Evolutionary conservation across 37 sponge, comb jelly and placozoan genomes (phyloP).

Genomic region (Beroe ovata): DNA sequence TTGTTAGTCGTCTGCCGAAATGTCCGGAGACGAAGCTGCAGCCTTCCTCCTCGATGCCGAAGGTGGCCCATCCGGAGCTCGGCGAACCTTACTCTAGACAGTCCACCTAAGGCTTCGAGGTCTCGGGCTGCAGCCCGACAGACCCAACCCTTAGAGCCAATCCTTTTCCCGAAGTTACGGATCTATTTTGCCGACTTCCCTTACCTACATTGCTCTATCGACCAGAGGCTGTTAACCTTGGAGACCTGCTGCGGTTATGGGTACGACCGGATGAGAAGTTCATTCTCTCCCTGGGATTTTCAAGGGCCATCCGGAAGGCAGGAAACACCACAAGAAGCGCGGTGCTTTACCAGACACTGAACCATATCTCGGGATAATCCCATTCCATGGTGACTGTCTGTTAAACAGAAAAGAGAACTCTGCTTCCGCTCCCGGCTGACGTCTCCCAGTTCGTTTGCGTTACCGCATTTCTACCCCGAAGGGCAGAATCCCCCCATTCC

Average conservation of each 20-base stretch:
- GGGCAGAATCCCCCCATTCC: conserved; percentile 67
- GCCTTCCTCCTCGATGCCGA: conserved; percentile 69
- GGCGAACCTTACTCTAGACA: conserved; percentile 70
- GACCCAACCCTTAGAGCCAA: conserved; percentile 76
- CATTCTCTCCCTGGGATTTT: conserved; percentile 77
- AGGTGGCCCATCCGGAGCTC: conserved; percentile 68
- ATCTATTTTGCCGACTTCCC: conserved; percentile 78
- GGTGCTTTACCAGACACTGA: conserved; percentile 74
- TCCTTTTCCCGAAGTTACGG: conserved; percentile 78
- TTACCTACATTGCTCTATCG: conserved; percentile 79
- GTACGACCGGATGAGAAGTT: conserved; percentile 76
- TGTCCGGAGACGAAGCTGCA: conserved; percentile 69
- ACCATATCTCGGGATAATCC: conserved; percentile 78
- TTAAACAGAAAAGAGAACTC: conserved; percentile 17
- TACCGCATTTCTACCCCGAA: conserved; percentile 36
- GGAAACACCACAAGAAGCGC: conserved; percentile 72
- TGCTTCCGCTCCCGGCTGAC: conserved; percentile 20
- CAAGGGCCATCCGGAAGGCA: conserved; percentile 71
- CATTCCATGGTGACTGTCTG: conserved; percentile 67
- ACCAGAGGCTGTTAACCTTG: conserved; percentile 79
- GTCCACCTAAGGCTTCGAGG: conserved; percentile 69
- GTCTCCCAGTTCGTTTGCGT: not conserved
- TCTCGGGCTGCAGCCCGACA: conserved; percentile 80
- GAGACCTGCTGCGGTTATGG: conserved; percentile 81
- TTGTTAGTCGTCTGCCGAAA: conserved; percentile 78